Conservation (phyloP, 2,888 invertebrate genomes). For the Hirtodrosophila trivittata region DNA sequence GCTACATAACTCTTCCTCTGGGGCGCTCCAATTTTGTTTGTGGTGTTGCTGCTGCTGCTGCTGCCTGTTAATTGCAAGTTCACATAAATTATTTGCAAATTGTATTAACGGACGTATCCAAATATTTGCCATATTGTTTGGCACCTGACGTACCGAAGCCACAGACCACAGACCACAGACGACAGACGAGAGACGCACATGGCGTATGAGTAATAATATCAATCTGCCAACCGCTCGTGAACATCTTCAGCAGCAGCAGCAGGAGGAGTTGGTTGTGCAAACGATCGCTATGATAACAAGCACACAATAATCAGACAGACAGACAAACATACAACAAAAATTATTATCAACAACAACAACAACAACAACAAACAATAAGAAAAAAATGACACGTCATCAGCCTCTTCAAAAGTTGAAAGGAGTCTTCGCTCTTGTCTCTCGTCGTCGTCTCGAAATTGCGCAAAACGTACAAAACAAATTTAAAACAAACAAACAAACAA, state of each 20-base stretch:
- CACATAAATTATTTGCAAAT: conserved; percentile 65
- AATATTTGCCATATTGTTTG: conserved; percentile 66
- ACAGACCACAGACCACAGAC: too few relatives aligned
- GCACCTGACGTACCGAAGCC: conserved; percentile 60
- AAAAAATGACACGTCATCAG: conserved; percentile 30
- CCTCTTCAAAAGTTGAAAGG: conserved; percentile 31
- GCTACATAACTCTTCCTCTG: conserved; percentile 12
- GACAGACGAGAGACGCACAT: conserved; percentile 33
- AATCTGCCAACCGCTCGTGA: conserved; percentile 54
- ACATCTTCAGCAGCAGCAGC: conserved; percentile 28
- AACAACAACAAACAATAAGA: conserved; percentile 12
- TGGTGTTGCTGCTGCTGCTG: conserved; percentile 3
- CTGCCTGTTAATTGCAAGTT: conserved; percentile 48
- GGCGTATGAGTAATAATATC: conserved; percentile 76
- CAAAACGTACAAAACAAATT: conserved; percentile 44
- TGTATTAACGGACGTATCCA: conserved; percentile 57
- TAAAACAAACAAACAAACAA: conserved; percentile 34
- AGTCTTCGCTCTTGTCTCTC: conserved; percentile 14
- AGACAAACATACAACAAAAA: conserved; percentile 16
- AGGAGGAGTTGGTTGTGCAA: conserved; percentile 11
- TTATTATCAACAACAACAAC: conserved; percentile 33
- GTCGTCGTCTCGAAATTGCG: conserved; percentile 41
- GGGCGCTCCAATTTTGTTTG: conserved; percentile 35
- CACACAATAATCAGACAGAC: conserved; percentile 37
- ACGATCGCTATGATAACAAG: conserved; percentile 11